A percentile compares a stretch with the other conserved stretches of the same genome.
Conservation (phyloP, 2,113 vertebrate species). For the Gavia stellata region DNA sequence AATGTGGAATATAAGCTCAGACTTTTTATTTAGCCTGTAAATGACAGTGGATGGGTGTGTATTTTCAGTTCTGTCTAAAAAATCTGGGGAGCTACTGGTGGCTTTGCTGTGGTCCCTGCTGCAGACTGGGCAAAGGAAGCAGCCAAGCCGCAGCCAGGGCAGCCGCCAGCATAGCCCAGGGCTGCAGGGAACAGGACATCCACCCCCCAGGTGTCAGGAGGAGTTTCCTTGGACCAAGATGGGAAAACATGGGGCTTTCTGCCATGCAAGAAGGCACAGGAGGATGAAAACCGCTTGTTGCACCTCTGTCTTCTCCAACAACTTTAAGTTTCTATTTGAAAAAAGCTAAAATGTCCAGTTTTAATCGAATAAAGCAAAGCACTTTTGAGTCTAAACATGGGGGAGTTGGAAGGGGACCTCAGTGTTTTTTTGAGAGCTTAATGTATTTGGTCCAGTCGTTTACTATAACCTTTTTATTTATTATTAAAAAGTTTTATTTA, state of each 20-base stretch:
- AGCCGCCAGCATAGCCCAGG: not conserved
- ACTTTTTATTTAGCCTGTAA: not conserved
- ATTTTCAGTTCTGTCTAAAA: not conserved
- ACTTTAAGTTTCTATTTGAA: not conserved
- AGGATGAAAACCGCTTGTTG: not conserved
- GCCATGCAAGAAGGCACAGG: not conserved
- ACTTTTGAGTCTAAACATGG: not conserved
- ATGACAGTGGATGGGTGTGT: not conserved
- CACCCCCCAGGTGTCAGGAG: no score
- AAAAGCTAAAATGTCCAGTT: not conserved
- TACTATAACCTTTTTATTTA: not conserved
- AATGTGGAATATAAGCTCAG: not conserved
- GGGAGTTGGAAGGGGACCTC: not conserved
- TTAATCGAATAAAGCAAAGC: not conserved
- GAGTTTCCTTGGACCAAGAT: not conserved
- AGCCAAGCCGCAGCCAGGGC: not conserved
- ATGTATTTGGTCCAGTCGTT: not conserved
- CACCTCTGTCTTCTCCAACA: not conserved
- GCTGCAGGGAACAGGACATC: rapidly evolving
- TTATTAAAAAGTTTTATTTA: not conserved
- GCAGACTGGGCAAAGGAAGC: not conserved
- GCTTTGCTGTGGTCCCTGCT: not conserved
- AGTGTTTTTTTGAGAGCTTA: not conserved
- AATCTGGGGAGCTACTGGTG: not conserved
- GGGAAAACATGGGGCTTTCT: not conserved